Evolutionary conservation across 2,797 vertebrate species (phyloP).

Genomic region (Paguma larvata): DNA sequence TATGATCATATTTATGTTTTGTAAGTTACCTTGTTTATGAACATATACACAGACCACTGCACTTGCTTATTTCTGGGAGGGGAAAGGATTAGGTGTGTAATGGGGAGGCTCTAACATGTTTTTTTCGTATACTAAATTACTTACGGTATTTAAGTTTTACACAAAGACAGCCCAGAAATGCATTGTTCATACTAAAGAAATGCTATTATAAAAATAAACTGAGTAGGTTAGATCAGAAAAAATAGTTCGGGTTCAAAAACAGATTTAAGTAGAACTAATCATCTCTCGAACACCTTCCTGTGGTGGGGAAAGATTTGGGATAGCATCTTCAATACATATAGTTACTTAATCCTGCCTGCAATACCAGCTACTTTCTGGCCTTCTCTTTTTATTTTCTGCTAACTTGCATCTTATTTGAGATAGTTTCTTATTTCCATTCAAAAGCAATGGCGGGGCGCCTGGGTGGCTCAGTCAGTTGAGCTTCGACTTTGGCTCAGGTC

Average conservation of each 20-base stretch:
- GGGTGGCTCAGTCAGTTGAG: no score
- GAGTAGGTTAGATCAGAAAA: neutral
- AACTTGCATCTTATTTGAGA: neutral
- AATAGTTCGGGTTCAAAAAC: neutral
- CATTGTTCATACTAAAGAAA: neutral
- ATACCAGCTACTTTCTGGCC: neutral
- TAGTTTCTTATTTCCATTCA: neutral
- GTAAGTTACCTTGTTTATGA: neutral
- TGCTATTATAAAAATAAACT: neutral
- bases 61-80: neutral
- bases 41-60: neutral
- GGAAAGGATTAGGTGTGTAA: neutral
- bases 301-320: neutral
- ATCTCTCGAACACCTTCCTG: neutral
- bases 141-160: neutral
- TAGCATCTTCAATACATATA: neutral
- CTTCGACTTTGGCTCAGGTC: no score
- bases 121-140: neutral
- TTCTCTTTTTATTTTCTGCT: neutral
- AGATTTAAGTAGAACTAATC: neutral
- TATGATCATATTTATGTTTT: neutral
- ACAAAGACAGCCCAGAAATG: neutral
- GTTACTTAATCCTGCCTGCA: neutral
- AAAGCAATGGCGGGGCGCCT: neutral
- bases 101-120: neutral